These are phyloP conservation scores for Bufotes viridis DNA, from an alignment of 2,797 vertebrate species.

Conservation along the genomic window DNA sequence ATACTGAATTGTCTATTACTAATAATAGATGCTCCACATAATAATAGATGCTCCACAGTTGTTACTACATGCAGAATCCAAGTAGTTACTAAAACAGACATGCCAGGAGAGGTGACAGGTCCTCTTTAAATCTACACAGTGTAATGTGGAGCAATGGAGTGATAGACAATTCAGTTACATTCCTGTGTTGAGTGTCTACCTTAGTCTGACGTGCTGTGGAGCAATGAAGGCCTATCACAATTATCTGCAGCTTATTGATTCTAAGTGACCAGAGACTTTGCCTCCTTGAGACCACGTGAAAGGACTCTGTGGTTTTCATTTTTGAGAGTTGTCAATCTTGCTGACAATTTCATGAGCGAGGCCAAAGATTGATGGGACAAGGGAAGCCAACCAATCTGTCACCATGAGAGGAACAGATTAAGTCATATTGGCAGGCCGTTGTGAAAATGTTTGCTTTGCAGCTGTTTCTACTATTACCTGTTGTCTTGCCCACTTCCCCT, in stretches of 20 bases:
- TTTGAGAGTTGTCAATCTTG: slow-evolving; percentile 58
- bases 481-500: slow-evolving; percentile 53
- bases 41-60: too few relatives aligned
- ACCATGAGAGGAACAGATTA: slow-evolving; percentile 54
- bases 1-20: too few relatives aligned
- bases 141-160: background rate
- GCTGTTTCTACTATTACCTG: slow-evolving; percentile 54
- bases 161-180: background rate
- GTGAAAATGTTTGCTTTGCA: slow-evolving; percentile 60
- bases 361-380: slow-evolving; percentile 57
- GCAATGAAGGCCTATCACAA: slow-evolving; percentile 9
- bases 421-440: slow-evolving; percentile 58
- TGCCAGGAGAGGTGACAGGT: background rate
- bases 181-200: background rate
- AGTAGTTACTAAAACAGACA: too few relatives aligned
- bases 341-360: slow-evolving; percentile 54
- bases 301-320: slow-evolving; percentile 46
- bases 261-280: slow-evolving; percentile 41
- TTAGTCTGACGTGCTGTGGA: background rate
- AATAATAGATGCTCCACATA: too few relatives aligned
- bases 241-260: slow-evolving; percentile 36
- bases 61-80: too few relatives aligned
- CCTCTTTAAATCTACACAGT: background rate
- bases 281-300: slow-evolving; percentile 23
- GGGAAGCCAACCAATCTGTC: slow-evolving; percentile 45